Percentiles rank a stretch among this genome's conserved stretches.
Conservation (phyloP, 1,140 invertebrate species). For the Drosophila rufa region DNA sequence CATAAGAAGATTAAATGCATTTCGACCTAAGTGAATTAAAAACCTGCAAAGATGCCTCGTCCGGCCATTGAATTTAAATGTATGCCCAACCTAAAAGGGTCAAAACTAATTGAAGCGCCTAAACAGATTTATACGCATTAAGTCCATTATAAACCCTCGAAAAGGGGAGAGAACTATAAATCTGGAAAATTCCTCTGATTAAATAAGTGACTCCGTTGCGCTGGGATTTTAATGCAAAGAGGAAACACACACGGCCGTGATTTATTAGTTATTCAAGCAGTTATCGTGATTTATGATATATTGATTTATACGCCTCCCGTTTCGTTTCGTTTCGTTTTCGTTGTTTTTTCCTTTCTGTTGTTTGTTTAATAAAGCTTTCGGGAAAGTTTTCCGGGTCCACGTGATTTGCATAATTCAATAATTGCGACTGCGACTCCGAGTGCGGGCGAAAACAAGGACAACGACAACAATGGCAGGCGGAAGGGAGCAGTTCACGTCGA, state of each 20-base stretch:
- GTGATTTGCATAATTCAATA: constrained; percentile 78
- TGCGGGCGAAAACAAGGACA: constrained; percentile 15
- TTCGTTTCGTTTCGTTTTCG: constrained; percentile 8
- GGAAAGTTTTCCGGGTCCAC: constrained; percentile 46
- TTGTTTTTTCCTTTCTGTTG: constrained; percentile 12
- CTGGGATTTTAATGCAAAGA: constrained; percentile 49
- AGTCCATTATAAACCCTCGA: constrained; percentile 23
- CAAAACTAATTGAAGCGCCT: constrained; percentile 45
- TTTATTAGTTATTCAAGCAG: constrained; percentile 72
- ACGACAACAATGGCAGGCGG: constrained; percentile 19
- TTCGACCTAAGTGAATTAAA: constrained; percentile 43
- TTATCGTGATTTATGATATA: constrained; percentile 76
- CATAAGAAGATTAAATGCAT: constrained; percentile 52
- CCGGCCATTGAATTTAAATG: constrained; percentile 28
- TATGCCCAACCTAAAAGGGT: constrained; percentile 24
- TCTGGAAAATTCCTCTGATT: constrained; percentile 46
- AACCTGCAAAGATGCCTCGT: constrained; percentile 20
- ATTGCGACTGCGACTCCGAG: constrained; percentile 13
- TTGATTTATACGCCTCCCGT: constrained; percentile 58
- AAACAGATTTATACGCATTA: constrained; percentile 47
- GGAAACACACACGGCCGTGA: constrained; percentile 62
- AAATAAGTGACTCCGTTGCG: constrained; percentile 48
- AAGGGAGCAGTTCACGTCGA: constrained; percentile 1
- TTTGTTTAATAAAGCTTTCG: constrained; percentile 42
- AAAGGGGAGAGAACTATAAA: constrained; percentile 26